Base-by-base conservation (phyloP, 2,888 invertebrate genomes). In the Cheilosia urbana region DNA sequence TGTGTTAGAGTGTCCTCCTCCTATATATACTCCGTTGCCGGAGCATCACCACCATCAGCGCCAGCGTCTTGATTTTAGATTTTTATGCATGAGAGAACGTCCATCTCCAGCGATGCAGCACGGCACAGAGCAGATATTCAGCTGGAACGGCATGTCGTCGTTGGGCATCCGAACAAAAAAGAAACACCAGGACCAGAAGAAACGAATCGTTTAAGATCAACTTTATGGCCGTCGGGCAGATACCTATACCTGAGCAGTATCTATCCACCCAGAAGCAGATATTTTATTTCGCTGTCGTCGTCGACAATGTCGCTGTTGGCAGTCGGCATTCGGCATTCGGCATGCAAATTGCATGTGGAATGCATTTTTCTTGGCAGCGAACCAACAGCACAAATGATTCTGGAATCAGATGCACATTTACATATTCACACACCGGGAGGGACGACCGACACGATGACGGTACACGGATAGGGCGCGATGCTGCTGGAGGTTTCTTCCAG, bases 321-420 rank as follows among this genome's bases (percentile, higher is more conserved):
- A 80, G 75, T 72, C 85, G 76, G 68, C 85, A 85, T 85, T n/a
- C n/a, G 76, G 66, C 81, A 85, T 85, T 76, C 84, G 76, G 68
- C 85, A 85, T 85, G 85, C 85, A 85, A 85, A 85, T 81, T 85
- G 72, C 81, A 76, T 72, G 84, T 69, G 85, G 76, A 85, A 85
- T 85, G 81, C 81, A 76, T 81, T 81, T 37, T 19, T 24, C 60
- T 37, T 62, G 51, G 40, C 71, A 66, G 57, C 51, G 45, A 45
- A 79, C 82, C 82, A 72, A 55, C 45, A 51, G 63, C 72, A 78
- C 78, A 78, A 78, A 63, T 58, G 63, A 69, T 65, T 53, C 63
- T 30, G 30, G 84, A 80, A 80, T 80, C 80, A 80, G 75, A 76
- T 80, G 30, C 80, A 81, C 80, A 85, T 81, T 81, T 71, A 66